A percentile compares a stretch with the other conserved stretches of the same genome.
phyloP scores from a whole-genome alignment of 2,113 vertebrate genomes.

The Trachemys scripta region DNA sequence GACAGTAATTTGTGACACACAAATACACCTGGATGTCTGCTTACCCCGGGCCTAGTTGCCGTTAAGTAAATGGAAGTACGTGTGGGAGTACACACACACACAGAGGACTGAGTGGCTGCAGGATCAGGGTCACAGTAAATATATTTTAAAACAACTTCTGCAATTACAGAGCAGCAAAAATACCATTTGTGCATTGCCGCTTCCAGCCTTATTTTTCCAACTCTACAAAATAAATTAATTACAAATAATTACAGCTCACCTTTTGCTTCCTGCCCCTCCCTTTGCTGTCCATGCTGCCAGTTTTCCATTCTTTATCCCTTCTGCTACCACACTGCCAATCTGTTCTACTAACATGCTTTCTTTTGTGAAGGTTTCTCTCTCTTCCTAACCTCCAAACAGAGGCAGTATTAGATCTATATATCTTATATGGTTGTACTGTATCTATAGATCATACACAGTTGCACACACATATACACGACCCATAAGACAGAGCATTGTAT shows the following conservation, averaged over 20 bases:
- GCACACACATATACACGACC: neutral
- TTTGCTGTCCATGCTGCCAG: neutral
- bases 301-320: neutral
- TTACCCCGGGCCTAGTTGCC: neutral
- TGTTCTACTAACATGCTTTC: neutral
- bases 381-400: neutral
- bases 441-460: neutral
- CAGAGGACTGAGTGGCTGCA: neutral
- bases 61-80: neutral
- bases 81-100: too few relatives aligned
- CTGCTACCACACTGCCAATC: neutral
- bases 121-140: neutral
- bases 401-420: neutral
- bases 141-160: neutral
- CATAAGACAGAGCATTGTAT: neutral
- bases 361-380: neutral
- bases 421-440: neutral
- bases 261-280: neutral
- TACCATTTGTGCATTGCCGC: neutral
- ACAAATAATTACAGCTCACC: neutral
- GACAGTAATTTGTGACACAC: neutral
- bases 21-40: neutral
- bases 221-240: neutral
- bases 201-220: neutral
- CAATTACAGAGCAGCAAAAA: neutral